phyloP scores from a whole-genome alignment of 2,797 vertebrate genomes.

The Thamnophis elegans region DNA sequence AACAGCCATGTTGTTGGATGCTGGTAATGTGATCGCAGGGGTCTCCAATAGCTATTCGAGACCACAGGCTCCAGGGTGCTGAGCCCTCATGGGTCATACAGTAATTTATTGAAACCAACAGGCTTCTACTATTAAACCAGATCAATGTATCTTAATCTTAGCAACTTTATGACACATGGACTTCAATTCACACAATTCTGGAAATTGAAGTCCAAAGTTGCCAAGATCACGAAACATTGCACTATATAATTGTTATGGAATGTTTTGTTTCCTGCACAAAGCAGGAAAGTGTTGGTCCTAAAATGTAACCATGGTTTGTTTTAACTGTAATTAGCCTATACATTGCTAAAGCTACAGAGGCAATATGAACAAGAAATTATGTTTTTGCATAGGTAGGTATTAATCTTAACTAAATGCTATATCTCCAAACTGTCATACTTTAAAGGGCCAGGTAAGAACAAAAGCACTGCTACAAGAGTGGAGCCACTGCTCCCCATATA shows the following conservation, averaged over 20 bases:
- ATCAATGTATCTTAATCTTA: neutral
- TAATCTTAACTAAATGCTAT: neutral
- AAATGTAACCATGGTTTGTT: neutral
- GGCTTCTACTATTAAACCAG: neutral
- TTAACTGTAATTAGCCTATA: neutral
- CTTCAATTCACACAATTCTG: neutral
- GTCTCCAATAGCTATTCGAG: neutral
- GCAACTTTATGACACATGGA: neutral
- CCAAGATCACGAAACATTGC: neutral
- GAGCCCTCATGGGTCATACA: neutral
- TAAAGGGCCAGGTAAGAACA: neutral
- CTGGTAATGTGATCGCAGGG: neutral
- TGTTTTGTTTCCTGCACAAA: neutral
- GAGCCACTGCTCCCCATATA: neutral
- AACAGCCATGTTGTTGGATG: neutral
- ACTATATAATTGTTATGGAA: neutral
- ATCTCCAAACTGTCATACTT: neutral
- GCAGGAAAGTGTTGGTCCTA: neutral
- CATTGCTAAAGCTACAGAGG: neutral
- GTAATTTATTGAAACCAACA: neutral
- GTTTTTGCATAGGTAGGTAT: neutral
- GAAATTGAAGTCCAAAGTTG: neutral
- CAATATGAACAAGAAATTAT: neutral
- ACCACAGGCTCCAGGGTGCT: neutral
- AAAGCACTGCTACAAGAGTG: neutral